A percentile compares a stretch with the other conserved stretches of the same genome.
These are phyloP conservation scores for Danio aesculapii DNA, from an alignment of 2,797 vertebrate species.

Conservation along the genomic window DNA sequence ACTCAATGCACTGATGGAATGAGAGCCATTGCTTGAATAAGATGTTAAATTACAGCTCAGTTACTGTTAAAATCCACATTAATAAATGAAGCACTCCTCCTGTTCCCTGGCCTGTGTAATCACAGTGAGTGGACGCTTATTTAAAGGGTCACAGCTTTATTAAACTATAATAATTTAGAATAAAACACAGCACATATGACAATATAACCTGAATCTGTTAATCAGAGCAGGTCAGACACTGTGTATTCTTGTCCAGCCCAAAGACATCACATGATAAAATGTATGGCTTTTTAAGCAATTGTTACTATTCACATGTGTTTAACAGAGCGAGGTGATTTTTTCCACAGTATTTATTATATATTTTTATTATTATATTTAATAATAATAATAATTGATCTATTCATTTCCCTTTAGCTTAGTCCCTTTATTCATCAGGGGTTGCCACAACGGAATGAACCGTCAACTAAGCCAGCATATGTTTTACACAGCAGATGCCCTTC, in stretches of 20 bases:
- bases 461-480: too few species aligned
- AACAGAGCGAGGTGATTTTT: too few species aligned
- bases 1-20: slow-evolving; percentile 78
- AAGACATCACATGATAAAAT: not conserved
- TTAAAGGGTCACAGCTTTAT: slow-evolving; percentile 32
- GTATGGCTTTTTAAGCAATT: not conserved
- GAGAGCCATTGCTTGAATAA: slow-evolving; percentile 75
- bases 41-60: slow-evolving; percentile 13
- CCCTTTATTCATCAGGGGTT: too few species aligned
- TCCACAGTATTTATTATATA: too few species aligned
- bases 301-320: too few species aligned
- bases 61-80: slow-evolving; percentile 23
- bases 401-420: too few species aligned
- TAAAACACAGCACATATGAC: slow-evolving; percentile 8
- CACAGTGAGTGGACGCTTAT: not conserved
- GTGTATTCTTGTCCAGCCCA: not conserved
- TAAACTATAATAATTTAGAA: not conserved
- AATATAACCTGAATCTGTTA: not conserved
- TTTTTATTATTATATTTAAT: too few species aligned
- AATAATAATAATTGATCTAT: too few species aligned
- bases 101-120: slow-evolving; percentile 13
- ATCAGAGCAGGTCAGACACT: not conserved
- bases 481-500: too few species aligned
- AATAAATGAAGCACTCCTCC: not conserved
- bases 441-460: too few species aligned